Base-by-base conservation (phyloP, 2,797 vertebrate species). In the Tragelaphus oryx region DNA sequence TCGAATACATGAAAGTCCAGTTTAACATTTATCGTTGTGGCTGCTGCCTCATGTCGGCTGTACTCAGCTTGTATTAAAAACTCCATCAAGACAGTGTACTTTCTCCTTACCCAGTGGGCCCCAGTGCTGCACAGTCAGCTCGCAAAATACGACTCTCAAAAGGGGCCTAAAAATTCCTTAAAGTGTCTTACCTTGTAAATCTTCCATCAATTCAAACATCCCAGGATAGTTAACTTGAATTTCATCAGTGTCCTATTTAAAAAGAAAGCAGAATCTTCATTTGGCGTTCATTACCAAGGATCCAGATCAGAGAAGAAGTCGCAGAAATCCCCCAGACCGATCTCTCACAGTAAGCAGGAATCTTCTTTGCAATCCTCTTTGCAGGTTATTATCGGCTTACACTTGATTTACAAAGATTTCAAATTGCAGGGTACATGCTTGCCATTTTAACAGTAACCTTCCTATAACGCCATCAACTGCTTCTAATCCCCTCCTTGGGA, bases 201-300 rank as follows among this genome's bases (percentile, higher is more conserved):
- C 99, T 26, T 98, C 98, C 99, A 99, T 99, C 97, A 99, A 96
- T 89, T 99, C 99, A 97, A 98, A 98, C 97, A 99, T 99, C 76
- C 99, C 99, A 28, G 99, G 99, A 96, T 99, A 99, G 93, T 99
- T 98, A 84, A 99, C 99, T 95, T 99, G 99, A 96, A 99, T 99
- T 78, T 99, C 99, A 87, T 99, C 99, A 4, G 98, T 98, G 95
- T 99, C 99, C 99, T 99, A 85, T 90, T 94, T 44, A 81, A 95
- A 97, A 96, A 81, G 14, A 94, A 91, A 86, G 79, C 96, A 87
- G 37, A 97, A 96, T 95, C 46, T 55, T 79, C 48, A 85, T 28
- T 94, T 85, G 30, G 65, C 18, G 87, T 87, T 91, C 48, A 94
- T 60, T 37, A 87, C 8, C 20, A 22, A 95, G 82, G 57, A 55